A percentile compares a stretch with the other conserved stretches of the same genome.
Conservation (phyloP, 2,113 vertebrate species). For the Microtus montanus region DNA sequence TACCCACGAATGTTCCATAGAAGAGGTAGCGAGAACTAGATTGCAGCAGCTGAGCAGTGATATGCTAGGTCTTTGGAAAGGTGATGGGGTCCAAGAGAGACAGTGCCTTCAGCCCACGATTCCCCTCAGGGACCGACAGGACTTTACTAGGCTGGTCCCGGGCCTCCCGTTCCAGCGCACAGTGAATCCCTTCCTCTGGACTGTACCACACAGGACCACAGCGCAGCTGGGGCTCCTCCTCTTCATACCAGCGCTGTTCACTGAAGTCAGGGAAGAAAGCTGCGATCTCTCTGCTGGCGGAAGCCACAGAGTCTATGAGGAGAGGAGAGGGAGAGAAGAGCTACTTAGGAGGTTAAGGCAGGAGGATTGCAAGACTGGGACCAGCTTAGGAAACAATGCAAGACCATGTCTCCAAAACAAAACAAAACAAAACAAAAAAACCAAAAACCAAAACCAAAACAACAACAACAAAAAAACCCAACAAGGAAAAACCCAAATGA, state of each 20-base stretch:
- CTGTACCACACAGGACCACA: conserved; percentile 81
- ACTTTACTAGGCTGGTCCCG: not conserved
- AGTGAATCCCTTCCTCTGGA: conserved; percentile 83
- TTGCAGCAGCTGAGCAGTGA: not conserved
- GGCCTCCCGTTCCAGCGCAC: accelerated
- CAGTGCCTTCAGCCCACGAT: not conserved
- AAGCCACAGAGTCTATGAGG: conserved; percentile 89
- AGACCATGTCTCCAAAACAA: not conserved
- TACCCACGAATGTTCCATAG: not conserved
- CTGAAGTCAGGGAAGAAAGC: conserved; percentile 96
- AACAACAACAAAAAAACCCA: no score
- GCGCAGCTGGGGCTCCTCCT: conserved; percentile 89
- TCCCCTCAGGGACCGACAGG: not conserved
- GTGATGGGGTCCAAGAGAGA: not conserved
- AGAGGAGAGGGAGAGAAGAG: not conserved
- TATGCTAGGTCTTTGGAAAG: not conserved
- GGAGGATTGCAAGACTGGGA: not conserved
- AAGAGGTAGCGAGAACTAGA: conserved; percentile 48
- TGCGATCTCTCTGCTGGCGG: conserved; percentile 92
- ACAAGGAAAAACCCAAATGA: no score
- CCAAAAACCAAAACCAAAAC: no score
- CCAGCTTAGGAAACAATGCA: not conserved
- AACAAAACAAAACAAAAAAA: not conserved
- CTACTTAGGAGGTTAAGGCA: not conserved
- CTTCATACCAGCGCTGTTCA: conserved; percentile 87